Percentiles rank a stretch among this genome's conserved stretches.
Conservation (phyloP, 2,797 vertebrate genomes). For the Cygnus olor region DNA sequence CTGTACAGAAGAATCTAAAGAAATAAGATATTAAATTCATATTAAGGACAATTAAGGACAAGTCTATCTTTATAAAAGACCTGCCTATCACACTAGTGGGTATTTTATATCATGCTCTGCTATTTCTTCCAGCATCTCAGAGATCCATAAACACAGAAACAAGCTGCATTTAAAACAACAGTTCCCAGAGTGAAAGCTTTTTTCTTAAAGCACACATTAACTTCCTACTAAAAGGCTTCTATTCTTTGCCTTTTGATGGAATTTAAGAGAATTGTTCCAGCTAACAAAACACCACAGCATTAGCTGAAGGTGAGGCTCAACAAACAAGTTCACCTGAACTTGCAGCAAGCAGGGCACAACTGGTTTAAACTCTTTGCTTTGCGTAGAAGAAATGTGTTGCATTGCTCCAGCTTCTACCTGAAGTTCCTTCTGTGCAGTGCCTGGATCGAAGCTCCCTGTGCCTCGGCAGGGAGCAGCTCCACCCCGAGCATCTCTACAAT, state of each 20-base stretch:
- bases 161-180: background rate
- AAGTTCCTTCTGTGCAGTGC: fast-evolving
- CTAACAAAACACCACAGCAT: background rate
- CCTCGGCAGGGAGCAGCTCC: background rate
- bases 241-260: background rate
- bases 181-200: background rate
- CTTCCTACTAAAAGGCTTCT: background rate
- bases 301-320: background rate
- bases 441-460: background rate
- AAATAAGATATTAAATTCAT: background rate
- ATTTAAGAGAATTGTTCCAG: background rate
- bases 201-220: background rate
- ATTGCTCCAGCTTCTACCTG: background rate
- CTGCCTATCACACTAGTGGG: background rate
- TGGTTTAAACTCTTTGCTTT: background rate
- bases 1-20: background rate
- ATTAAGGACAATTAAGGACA: background rate
- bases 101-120: background rate
- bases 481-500: background rate
- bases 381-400: background rate
- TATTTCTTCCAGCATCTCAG: background rate
- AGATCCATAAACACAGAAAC: background rate
- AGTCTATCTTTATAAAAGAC: background rate
- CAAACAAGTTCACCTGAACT: background rate
- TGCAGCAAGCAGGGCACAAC: background rate